phyloP scores from a whole-genome alignment of 2,888 invertebrate genomes.

The Scrobipalpa atriplicella region DNA sequence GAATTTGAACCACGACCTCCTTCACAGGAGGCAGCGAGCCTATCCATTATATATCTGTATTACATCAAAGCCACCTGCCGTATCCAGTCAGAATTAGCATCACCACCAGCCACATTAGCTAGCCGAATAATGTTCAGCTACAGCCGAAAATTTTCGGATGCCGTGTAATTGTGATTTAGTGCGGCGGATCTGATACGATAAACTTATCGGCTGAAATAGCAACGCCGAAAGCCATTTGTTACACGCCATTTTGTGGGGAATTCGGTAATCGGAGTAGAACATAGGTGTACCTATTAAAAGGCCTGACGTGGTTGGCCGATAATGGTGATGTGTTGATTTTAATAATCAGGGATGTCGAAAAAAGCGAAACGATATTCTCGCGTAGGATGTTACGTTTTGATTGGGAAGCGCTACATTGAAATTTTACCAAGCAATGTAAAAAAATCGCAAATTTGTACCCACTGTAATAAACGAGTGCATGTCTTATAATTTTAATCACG shows the following conservation, averaged over 20 bases:
- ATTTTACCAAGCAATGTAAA: no score
- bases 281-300: conserved; percentile 18
- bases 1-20: no score
- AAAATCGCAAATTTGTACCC: no score
- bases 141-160: conserved; percentile 69
- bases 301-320: not conserved
- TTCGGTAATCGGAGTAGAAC: conserved; percentile 11
- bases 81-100: conserved; percentile 46
- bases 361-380: no score
- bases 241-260: conserved; percentile 34
- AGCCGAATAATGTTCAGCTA: conserved; percentile 68
- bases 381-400: no score
- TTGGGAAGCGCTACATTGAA: no score
- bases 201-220: conserved; percentile 62
- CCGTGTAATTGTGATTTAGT: conserved; percentile 77
- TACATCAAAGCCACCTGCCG: not conserved
- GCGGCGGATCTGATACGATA: conserved; percentile 69
- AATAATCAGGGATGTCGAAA: no score
- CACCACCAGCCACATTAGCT: conserved; percentile 52
- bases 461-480: no score
- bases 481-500: no score
- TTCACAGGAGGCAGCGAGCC: no score
- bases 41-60: no score
- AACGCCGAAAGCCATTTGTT: conserved; percentile 42
- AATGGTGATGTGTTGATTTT: conserved; percentile 3